Percentiles rank a stretch among this genome's conserved stretches.
Evolutionary conservation across 1,140 invertebrate species (phyloP).

Genomic region (Lasaia peninsularis): DNA sequence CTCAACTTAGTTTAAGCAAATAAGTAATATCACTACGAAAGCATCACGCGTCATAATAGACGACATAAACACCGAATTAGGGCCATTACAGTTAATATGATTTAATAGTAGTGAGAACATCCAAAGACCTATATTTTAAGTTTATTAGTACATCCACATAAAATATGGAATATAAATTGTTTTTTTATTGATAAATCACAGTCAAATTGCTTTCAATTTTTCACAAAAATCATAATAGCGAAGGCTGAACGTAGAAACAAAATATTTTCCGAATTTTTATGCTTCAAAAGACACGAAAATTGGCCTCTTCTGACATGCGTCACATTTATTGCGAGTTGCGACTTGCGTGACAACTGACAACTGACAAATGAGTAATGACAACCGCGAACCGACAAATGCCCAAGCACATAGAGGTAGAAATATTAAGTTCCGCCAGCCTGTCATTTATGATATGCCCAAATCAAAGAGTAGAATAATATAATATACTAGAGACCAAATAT

Average conservation of each 20-base stretch:
- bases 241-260: constrained; percentile 26
- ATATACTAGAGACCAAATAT: too few species aligned
- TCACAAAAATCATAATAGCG: constrained; percentile 14
- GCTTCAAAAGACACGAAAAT: constrained; percentile 31
- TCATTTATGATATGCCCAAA: too few species aligned
- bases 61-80: constrained; percentile 29
- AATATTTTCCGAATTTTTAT: constrained; percentile 34
- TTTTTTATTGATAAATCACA: constrained; percentile 17
- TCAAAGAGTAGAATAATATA: too few species aligned
- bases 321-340: constrained; percentile 24
- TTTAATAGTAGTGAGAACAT: constrained; percentile 22
- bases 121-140: constrained; percentile 12
- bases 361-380: background rate
- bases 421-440: too few species aligned
- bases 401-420: too few species aligned
- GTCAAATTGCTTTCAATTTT: constrained; percentile 32
- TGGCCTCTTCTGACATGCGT: constrained; percentile 29
- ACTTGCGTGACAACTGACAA: constrained; percentile 13
- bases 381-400: too few species aligned
- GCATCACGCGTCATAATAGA: constrained; percentile 23
- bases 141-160: background rate
- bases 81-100: constrained; percentile 31
- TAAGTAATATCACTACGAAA: constrained; percentile 18
- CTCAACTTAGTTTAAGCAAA: constrained; percentile 21
- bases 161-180: constrained; percentile 19